Evolutionary conservation across 1,140 invertebrate genomes (phyloP), one percentile per base, ranked within the genome.

Genomic region (Cherax destructor): DNA sequence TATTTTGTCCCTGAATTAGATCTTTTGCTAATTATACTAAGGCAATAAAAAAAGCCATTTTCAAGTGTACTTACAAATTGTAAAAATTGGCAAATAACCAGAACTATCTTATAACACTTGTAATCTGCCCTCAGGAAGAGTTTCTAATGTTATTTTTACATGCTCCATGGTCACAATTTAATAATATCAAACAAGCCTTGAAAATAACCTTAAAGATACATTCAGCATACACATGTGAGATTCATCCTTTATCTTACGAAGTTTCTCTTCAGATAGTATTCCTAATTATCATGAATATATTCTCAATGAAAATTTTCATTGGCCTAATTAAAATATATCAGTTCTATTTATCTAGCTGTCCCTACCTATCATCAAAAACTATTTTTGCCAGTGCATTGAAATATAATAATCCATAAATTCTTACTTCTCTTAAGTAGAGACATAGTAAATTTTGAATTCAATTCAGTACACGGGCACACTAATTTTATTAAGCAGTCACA

Each of bases 121-220:
- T 83, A 91, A 85, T 91, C 89, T 91, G 89, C 89, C 89, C 89
- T 91, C 83, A 83, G 89, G 89, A 91, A 91, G 89, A 88, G 69
- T 74, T 9, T 72, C 16, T 49, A 79, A 24, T 56, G 9, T n/a
- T 41, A 24, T 88, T 88, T 77, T 79, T 61, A 69, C 50, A 69
- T 65, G 52, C 59, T 88, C 65, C 47, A 72, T 24, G 61, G 16
- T 88, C 74, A 61, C 86, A 16, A 80, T 61, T 65, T 61, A 78
- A 79, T 61, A 59, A 61, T 50, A 79, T 56, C 59, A 69, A 61
- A 80, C 74, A 77, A 88, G 74, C 74, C 56, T 69, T 61, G 56
- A 65, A 61, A 65, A 56, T 83, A 24, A 50, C 50, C 47, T 50
- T 79, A 79, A 41, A 52, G 52, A 59, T 59, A 56, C 52, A 83